Percentiles rank a stretch among this genome's conserved stretches.
Conservation (phyloP, 2,888 invertebrate species). For the Meganola albula region DNA sequence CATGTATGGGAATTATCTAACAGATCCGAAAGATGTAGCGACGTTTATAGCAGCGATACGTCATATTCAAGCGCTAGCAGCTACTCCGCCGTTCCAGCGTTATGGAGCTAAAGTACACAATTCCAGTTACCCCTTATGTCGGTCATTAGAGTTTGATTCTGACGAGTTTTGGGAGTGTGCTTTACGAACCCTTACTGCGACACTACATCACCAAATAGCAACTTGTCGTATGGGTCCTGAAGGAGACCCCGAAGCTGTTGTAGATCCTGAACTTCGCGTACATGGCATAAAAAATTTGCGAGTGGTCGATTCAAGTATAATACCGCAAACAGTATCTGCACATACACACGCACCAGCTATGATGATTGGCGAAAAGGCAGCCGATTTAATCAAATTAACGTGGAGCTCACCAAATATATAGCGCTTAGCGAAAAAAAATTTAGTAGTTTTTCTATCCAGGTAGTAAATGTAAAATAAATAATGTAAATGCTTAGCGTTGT, state of each 20-base stretch:
- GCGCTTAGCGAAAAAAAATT: conserved; percentile 8
- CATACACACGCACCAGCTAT: conserved; percentile 83
- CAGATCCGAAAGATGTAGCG: conserved; percentile 78
- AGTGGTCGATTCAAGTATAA: conserved; percentile 83
- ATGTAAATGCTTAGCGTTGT: too few relatives aligned
- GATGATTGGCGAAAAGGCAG: conserved; percentile 85
- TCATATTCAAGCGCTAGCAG: conserved; percentile 75
- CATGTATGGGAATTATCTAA: conserved; percentile 89
- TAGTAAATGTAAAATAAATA: too few relatives aligned
- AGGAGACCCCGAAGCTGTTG: conserved; percentile 79
- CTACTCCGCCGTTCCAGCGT: conserved; percentile 78
- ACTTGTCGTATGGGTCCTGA: conserved; percentile 85
- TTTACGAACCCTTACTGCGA: conserved; percentile 76
- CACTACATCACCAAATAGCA: conserved; percentile 81
- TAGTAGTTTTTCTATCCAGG: too few relatives aligned
- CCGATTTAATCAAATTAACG: conserved; percentile 79
- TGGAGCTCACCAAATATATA: conserved; percentile 38
- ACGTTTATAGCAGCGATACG: conserved; percentile 80
- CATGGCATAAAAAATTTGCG: conserved; percentile 78
- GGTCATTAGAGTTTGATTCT: conserved; percentile 61
- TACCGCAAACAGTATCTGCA: conserved; percentile 80
- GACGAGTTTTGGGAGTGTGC: conserved; percentile 86
- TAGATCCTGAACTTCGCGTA: conserved; percentile 79
- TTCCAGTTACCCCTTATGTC: conserved; percentile 73
- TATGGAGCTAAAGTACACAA: conserved; percentile 75